Conservation (phyloP, 2,797 vertebrate genomes). For the Margarornis squamiger region DNA sequence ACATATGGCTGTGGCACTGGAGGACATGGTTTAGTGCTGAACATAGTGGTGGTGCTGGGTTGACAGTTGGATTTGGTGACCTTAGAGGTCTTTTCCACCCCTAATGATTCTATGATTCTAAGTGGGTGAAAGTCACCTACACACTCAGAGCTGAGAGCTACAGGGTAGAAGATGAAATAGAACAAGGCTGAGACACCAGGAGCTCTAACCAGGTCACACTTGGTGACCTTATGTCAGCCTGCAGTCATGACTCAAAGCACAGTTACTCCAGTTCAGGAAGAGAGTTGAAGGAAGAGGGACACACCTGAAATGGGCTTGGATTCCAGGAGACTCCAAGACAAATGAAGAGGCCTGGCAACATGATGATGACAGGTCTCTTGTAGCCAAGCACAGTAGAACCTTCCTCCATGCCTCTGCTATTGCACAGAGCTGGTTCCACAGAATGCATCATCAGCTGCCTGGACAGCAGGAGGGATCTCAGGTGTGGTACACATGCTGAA, state of each 20-base stretch:
- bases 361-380: fast-evolving
- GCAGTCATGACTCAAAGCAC: not conserved
- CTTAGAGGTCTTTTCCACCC: not conserved
- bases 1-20: not conserved
- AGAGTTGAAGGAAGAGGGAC: not conserved
- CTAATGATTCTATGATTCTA: not conserved
- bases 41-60: not conserved
- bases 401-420: not conserved
- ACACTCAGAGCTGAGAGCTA: not conserved
- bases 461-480: not conserved
- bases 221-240: not conserved
- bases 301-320: not conserved
- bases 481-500: fast-evolving
- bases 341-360: not conserved
- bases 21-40: not conserved
- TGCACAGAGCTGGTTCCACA: not conserved
- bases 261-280: not conserved
- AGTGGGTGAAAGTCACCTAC: not conserved
- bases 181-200: not conserved
- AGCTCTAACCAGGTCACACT: not conserved
- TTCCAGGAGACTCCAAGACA: not conserved
- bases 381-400: not conserved
- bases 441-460: not conserved
- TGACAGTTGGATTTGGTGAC: fast-evolving
- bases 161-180: not conserved